Conservation (phyloP, 64 coral and sea anemone genomes). For the Acropora tenuis region DNA sequence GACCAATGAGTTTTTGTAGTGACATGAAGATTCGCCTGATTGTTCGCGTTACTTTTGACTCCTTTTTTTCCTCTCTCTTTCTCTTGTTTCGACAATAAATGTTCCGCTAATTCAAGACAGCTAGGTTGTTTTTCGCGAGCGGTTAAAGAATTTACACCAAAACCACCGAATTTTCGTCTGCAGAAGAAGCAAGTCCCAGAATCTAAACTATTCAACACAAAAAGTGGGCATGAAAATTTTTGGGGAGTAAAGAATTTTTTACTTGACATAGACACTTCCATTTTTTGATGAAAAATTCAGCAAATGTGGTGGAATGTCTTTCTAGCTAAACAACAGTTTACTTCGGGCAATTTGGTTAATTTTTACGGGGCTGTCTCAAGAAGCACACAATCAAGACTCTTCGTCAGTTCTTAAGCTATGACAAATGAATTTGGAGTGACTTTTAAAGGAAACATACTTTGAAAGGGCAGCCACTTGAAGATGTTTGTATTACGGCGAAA, state of each 20-base stretch:
- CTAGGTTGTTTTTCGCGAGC: conserved; percentile 14
- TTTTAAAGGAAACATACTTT: conserved; percentile 4
- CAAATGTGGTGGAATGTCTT: conserved; percentile 37
- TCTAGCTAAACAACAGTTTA: conserved; percentile 34
- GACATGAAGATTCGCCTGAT: background rate
- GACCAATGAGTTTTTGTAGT: background rate
- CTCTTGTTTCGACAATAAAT: background rate
- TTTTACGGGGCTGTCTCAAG: conserved; percentile 17
- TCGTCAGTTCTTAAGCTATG: background rate
- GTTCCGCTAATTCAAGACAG: conserved; percentile 12
- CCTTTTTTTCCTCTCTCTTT: background rate
- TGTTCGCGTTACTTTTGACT: background rate
- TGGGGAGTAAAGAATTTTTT: background rate
- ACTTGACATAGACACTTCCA: background rate
- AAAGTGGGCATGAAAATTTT: background rate
- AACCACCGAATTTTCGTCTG: conserved; percentile 34
- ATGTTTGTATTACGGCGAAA: background rate
- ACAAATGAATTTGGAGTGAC: conserved; percentile 26
- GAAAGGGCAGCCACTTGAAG: background rate
- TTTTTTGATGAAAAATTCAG: conserved; percentile 2
- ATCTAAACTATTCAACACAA: background rate
- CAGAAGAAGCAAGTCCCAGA: background rate
- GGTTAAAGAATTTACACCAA: conserved; percentile 53
- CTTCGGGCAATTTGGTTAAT: conserved; percentile 38
- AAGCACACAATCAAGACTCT: conserved; percentile 16